Evolutionary conservation across 2,888 invertebrate species (phyloP), one percentile per base, ranked within the genome.

Genomic region (Coenonympha arcania): DNA sequence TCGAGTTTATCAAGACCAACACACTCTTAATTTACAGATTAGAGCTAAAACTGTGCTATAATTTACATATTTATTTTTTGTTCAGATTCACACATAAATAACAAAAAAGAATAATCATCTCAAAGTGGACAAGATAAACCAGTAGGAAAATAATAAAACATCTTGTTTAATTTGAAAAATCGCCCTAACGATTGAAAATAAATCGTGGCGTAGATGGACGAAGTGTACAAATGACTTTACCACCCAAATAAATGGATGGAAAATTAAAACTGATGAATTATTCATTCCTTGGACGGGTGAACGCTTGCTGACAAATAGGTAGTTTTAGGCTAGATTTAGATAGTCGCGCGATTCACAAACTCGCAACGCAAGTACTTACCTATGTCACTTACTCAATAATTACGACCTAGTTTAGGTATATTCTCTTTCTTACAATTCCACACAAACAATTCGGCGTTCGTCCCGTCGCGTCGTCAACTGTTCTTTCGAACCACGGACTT

Each of bases 261-360:
- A 64, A 60, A 69, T 66, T 58, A 61, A 59, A 67, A 68, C 60
- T 59, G 63, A 72, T 66, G 62, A 66, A 68, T 73, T 62, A 65
- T 50, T 53, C 43, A 37, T 66, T 62, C 63, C 52, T 40, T 34
- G 50, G 53, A 30, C 39, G 42, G 47, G 36, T 46, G 36, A 50
- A 33, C 47, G 26, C 18, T 54, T 43, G 64, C 61, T 64, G 66
- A 76, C 70, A 68, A 72, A 72, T 72, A n/a, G n/a, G n/a, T n/a
- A 63, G 62, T 65, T 66, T 61, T 9, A 30, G 13, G 11, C 11
- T 30, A 11, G 28, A 30, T 30, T n/a, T n/a, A n/a, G n/a, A n/a
- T n/a, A n/a, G n/a, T n/a, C n/a, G n/a, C n/a, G n/a, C n/a, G n/a
- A n/a, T n/a, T n/a, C n/a, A n/a, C n/a, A n/a, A n/a, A n/a, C n/a